Base-by-base conservation (phyloP, 2,888 invertebrate genomes). In the Omphaloscelis lunosa region DNA sequence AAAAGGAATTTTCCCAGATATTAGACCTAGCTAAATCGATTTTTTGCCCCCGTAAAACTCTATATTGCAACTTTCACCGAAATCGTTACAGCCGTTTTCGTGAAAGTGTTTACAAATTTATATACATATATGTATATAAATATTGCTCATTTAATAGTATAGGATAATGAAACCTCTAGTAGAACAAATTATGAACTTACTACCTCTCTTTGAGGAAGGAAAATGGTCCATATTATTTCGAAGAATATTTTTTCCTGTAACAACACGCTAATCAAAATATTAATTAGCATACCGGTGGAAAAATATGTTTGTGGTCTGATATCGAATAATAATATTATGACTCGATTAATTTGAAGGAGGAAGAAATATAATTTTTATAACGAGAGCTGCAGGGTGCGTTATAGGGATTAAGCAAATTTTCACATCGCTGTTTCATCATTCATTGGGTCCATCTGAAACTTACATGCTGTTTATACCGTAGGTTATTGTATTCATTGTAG, bases 151-250 rank as follows among this genome's bases (percentile, higher is more conserved):
- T 34, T 34, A 34, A 34, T 5, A 34, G 34, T 34, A 34, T 34
- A 34, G 4, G 34, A 5, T 34, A 34, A 73, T 61, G 20, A 9
- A 61, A 51, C 27, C 12, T 65, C 45, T 41, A 67, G 17, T n/a
- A 53, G 45, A 69, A 62, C 4, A 27, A 45, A 34, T 45, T 53
- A 45, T 59, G 23, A 48, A 29, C 9, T 17, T 7, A n/a, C n/a
- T 45, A 34, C 6, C 34, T 63, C 51, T 53, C 8, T 45, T n/a
- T n/a, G 11, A 51, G 67, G 75, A 81, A 82, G 75, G 82, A 79
- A 79, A 79, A 82, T 23, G 23, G 17, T 6, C 15, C 17, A 12
- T 23, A 29, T 72, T n/a, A 80, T 51, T 77, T 63, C n/a, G 12
- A 23, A 23, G 5, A 34, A 15, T 0, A 48, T 56, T 68, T 77